Conservation (phyloP, 2,888 invertebrate species). For the Helicoverpa assulta region DNA sequence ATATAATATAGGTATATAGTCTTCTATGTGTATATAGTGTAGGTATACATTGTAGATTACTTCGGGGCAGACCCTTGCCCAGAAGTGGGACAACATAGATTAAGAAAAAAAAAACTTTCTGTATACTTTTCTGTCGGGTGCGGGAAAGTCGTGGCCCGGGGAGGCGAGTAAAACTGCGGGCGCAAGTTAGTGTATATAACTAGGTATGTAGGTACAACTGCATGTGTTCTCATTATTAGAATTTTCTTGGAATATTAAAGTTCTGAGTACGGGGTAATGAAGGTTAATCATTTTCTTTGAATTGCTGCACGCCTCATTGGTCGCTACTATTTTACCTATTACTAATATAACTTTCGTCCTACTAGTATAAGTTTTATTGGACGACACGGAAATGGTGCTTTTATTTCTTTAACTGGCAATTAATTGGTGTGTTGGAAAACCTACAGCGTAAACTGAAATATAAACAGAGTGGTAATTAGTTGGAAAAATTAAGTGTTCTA, state of each 20-base stretch:
- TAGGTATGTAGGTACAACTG: conserved; percentile 21
- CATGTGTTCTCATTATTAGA: conserved; percentile 39
- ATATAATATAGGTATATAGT: too few species aligned
- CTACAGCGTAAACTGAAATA: too few species aligned
- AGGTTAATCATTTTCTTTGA: conserved; percentile 47
- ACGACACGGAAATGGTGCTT: not conserved
- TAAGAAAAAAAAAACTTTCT: too few species aligned
- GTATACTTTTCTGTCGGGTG: too few species aligned
- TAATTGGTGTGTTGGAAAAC: not conserved
- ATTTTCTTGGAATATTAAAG: conserved; percentile 36
- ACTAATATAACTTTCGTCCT: conserved; percentile 9
- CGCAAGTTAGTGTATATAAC: not conserved
- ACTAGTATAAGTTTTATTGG: not conserved
- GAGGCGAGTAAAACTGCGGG: too few species aligned
- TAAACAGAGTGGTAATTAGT: too few species aligned
- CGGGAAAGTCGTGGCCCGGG: too few species aligned
- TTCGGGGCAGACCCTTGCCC: too few species aligned
- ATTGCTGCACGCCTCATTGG: conserved; percentile 26
- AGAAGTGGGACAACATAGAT: too few species aligned
- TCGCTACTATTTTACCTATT: not conserved
- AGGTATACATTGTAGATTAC: too few species aligned
- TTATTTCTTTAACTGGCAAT: not conserved
- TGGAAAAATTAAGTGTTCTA: too few species aligned
- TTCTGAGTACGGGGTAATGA: conserved; percentile 41
- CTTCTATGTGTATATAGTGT: too few species aligned